phyloP scores from a whole-genome alignment of 2,888 invertebrate species.

The Tipula unca region DNA sequence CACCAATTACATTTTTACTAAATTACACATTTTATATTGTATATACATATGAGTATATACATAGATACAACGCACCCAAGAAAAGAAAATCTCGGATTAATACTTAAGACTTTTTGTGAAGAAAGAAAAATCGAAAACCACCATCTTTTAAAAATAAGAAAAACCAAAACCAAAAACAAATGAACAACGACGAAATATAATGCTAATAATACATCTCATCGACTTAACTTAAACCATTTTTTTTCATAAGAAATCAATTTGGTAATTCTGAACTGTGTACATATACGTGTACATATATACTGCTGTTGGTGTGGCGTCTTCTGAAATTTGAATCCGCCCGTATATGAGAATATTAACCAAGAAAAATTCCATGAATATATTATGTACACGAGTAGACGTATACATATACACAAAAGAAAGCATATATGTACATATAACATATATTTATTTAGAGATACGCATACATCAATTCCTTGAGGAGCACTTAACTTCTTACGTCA shows the following conservation, averaged over 20 bases:
- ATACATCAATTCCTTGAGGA: too few relatives aligned
- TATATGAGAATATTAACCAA: too few relatives aligned
- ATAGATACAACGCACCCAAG: not conserved
- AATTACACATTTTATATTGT: not conserved
- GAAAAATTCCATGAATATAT: too few relatives aligned
- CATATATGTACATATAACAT: too few relatives aligned
- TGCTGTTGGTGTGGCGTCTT: too few relatives aligned
- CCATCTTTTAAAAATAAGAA: not conserved
- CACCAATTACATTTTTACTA: slow-evolving; percentile 1
- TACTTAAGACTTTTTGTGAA: not conserved
- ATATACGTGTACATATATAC: not conserved
- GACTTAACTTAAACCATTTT: not conserved
- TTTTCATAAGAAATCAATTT: not conserved
- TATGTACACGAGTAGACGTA: too few relatives aligned
- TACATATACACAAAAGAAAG: too few relatives aligned
- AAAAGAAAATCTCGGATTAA: not conserved
- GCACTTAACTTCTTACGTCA: too few relatives aligned
- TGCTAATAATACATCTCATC: not conserved
- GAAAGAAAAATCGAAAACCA: not conserved
- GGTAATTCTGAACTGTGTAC: not conserved
- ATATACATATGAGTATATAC: not conserved
- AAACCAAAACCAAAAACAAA: not conserved
- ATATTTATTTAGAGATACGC: too few relatives aligned
- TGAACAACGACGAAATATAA: not conserved
- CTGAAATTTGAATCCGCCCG: too few relatives aligned